Conservation (phyloP, 2,888 invertebrate species). For the Polymixis lichenea region DNA sequence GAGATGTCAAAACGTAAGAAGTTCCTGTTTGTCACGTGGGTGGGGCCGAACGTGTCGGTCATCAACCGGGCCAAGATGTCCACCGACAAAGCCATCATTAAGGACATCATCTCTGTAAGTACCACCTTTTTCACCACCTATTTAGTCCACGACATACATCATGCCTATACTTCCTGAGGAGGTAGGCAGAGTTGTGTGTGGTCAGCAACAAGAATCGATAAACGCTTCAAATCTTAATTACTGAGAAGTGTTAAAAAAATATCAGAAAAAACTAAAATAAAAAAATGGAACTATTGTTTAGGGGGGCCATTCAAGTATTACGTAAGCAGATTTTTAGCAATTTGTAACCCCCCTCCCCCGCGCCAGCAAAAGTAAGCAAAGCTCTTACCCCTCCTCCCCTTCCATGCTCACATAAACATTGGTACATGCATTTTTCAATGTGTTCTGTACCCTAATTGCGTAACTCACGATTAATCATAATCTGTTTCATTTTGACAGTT, state of each 20-base stretch:
- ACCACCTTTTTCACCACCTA: neutral
- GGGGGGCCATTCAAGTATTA: too few relatives aligned
- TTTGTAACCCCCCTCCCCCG: too few relatives aligned
- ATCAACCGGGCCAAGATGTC: constrained; percentile 95
- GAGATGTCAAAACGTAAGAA: constrained; percentile 96
- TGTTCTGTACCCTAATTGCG: too few relatives aligned
- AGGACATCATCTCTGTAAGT: constrained; percentile 94
- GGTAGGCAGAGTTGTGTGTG: neutral
- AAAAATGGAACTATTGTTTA: too few relatives aligned
- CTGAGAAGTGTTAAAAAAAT: neutral
- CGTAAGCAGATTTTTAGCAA: too few relatives aligned
- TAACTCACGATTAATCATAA: too few relatives aligned
- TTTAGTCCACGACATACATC: neutral
- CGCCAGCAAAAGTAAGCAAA: too few relatives aligned
- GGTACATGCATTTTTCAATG: too few relatives aligned
- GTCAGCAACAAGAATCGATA: neutral
- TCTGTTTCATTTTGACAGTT: too few relatives aligned
- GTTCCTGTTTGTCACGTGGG: constrained; percentile 95
- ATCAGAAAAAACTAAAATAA: neutral
- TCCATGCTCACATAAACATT: too few relatives aligned
- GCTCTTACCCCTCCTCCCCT: too few relatives aligned
- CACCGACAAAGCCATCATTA: constrained; percentile 94
- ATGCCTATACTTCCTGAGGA: neutral
- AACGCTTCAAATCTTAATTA: neutral
- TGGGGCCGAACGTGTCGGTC: constrained; percentile 93